Conservation (phyloP, 2,797 vertebrate species). For the Brachyrhaphis roseni region DNA sequence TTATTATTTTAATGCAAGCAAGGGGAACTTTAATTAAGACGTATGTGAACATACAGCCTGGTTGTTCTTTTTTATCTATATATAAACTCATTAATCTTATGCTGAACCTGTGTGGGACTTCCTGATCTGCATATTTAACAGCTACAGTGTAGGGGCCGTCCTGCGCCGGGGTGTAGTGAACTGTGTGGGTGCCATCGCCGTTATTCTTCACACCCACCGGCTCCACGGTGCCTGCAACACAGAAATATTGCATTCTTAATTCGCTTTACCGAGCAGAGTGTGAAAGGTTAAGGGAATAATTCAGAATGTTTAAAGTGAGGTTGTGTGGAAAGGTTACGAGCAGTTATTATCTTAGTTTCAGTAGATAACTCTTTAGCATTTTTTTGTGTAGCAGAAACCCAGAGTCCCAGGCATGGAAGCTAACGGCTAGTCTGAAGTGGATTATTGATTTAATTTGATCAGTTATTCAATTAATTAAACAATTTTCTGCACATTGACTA, state of each 20-base stretch:
- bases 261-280: neutral
- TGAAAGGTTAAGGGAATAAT: neutral
- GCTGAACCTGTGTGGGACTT: conserved; percentile 93
- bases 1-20: conserved; percentile 17
- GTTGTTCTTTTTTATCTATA: neutral
- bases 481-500: neutral
- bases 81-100: neutral
- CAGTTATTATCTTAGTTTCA: neutral
- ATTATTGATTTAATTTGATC: neutral
- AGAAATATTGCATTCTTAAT: neutral
- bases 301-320: neutral
- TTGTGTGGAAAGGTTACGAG: neutral
- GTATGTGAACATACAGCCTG: conserved; percentile 20
- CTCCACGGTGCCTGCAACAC: conserved; percentile 84
- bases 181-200: conserved; percentile 91
- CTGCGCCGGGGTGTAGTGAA: conserved; percentile 91
- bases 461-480: neutral
- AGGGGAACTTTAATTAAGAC: conserved; percentile 46
- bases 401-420: neutral
- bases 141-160: conserved; percentile 93
- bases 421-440: neutral
- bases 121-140: conserved; percentile 92
- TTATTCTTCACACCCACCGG: conserved; percentile 92
- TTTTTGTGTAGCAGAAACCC: neutral
- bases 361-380: neutral